phyloP scores from a whole-genome alignment of 2,113 vertebrate genomes.

The Atrichornis clamosus region DNA sequence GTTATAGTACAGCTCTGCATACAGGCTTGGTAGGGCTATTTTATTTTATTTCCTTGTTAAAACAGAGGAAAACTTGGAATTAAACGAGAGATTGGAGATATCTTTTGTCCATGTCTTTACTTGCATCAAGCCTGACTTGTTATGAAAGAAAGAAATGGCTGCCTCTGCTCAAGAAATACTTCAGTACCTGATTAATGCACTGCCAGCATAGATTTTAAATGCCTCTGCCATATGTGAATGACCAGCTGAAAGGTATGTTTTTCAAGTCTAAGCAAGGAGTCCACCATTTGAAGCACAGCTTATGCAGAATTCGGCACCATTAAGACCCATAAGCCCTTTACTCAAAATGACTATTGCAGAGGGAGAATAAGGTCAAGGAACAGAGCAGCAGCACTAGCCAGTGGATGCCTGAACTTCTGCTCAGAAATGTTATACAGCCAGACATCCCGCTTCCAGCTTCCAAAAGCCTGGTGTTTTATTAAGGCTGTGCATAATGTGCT shows the following conservation, averaged over 20 bases:
- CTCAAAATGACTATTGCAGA: neutral
- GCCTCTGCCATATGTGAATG: neutral
- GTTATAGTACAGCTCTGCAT: neutral
- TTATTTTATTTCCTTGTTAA: neutral
- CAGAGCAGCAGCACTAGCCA: neutral
- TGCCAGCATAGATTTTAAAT: neutral
- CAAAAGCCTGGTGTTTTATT: neutral
- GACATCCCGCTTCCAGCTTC: neutral
- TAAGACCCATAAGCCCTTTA: neutral
- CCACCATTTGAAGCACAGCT: neutral
- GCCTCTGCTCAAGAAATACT: neutral
- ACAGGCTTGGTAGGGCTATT: neutral
- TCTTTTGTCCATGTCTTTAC: neutral
- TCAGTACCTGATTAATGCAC: neutral
- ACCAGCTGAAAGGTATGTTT: neutral
- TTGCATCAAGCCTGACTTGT: neutral
- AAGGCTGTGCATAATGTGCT: neutral
- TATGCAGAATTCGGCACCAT: neutral
- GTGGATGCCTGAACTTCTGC: neutral
- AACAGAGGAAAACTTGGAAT: neutral
- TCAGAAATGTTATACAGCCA: neutral
- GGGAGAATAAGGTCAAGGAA: neutral
- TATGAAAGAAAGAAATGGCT: slow-evolving; percentile 6
- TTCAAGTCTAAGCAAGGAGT: neutral
- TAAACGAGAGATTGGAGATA: neutral